A percentile compares a stretch with the other conserved stretches of the same genome.
These are phyloP conservation scores for Mechanitis messenoides DNA, from an alignment of 2,888 invertebrate genomes.

Conservation along the genomic window DNA sequence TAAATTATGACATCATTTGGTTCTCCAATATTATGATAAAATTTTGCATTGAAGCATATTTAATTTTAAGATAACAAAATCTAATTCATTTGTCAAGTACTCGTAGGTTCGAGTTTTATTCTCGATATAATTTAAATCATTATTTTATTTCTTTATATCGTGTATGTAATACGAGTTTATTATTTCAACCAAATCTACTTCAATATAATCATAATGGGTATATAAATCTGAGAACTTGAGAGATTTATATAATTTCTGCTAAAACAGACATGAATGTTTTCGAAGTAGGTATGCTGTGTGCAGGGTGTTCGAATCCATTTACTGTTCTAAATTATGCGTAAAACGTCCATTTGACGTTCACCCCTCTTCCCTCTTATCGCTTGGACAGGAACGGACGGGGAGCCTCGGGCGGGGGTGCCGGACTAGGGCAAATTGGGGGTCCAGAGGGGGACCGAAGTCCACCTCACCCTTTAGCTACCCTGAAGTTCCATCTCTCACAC, in stretches of 20 bases:
- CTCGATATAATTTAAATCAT: conserved; percentile 8
- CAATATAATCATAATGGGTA: background rate
- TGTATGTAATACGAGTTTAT: background rate
- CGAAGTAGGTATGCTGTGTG: conserved; percentile 63
- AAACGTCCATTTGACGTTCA: conserved; percentile 77
- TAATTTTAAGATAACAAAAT: no score
- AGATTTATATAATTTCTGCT: conserved; percentile 11
- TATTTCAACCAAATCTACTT: background rate
- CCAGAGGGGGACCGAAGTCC: conserved; percentile 72
- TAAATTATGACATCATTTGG: no score
- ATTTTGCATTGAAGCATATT: no score
- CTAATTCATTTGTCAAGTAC: no score
- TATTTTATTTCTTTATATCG: no score
- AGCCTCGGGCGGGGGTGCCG: conserved; percentile 73
- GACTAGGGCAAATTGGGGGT: conserved; percentile 74
- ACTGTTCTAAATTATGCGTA: conserved; percentile 78
- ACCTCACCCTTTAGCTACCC: conserved; percentile 76
- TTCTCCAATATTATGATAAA: no score
- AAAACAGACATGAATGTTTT: conserved; percentile 25
- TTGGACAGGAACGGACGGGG: conserved; percentile 71
- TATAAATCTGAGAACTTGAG: background rate
- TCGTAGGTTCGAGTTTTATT: background rate
- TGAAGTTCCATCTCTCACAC: conserved; percentile 77
- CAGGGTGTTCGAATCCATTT: conserved; percentile 77
- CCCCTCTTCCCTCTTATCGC: conserved; percentile 76